Evolutionary conservation across 2,797 vertebrate species (phyloP), one percentile per base, ranked within the genome.

Genomic region (Pseudopleuronectes americanus): DNA sequence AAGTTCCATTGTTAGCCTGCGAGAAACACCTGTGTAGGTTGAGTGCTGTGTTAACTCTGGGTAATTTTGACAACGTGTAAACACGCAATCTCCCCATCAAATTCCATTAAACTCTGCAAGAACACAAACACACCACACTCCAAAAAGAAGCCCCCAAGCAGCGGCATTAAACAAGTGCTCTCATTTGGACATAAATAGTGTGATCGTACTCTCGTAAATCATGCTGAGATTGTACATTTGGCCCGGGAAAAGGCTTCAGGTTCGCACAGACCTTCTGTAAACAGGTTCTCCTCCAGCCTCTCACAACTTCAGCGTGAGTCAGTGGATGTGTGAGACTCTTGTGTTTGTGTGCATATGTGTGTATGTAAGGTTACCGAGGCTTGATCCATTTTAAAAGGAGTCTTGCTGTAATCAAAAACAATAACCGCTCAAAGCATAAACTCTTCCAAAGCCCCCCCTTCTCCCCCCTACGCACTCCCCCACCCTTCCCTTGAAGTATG

Each of bases 351-450:
- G 23, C 64, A 49, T 49, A 26, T 68, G 66, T 75, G 76, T 38
- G 74, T 71, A 63, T 26, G 71, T 57, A 82, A 82, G 76, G 79
- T 86, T 85, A 76, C 75, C 56, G 43, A 45, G 67, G 53, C 84
- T 80, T 88, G 92, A 93, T 87, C 91, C 89, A 76, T 92, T 93
- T 92, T 81, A 91, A 93, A 92, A 93, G 95, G 95, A 94, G 90
- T 91, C 92, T 93, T 67, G 94, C 93, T 95, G 95, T 97, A 98
- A 98, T 98, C 96, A 97, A 97, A 97, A 97, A 97, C 96, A 98
- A 98, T 97, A 97, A 97, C 94, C 94, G 93, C 95, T 96, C 96
- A 94, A 94, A 96, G 91, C 79, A 24, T 94, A 93, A 94, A 94
- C 95, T 96, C 96, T 94, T 93, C 93, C 93, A 95, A 93, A 94